These are phyloP conservation scores for Eupithecia dodoneata DNA, from an alignment of 2,888 invertebrate species.

Conservation along the genomic window DNA sequence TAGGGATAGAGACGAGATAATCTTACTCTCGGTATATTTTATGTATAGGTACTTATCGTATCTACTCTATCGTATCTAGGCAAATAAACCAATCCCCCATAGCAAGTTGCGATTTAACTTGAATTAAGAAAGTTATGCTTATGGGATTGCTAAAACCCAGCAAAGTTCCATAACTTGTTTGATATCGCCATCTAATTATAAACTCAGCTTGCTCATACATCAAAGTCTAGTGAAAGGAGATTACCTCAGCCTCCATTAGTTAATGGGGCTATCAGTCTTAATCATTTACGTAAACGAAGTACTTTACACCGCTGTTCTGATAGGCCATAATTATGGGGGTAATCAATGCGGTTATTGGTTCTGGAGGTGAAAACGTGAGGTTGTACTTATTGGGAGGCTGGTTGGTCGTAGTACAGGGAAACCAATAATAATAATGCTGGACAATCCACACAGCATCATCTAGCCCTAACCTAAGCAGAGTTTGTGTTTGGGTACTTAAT, in stretches of 20 bases:
- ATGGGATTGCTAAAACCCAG: neutral
- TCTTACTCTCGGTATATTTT: neutral
- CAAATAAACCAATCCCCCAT: neutral
- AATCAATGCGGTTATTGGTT: slow-evolving; percentile 3
- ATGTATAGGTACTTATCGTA: neutral
- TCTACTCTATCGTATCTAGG: neutral
- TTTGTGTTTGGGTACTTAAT: too few relatives aligned
- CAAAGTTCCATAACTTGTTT: neutral
- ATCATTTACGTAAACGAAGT: slow-evolving; percentile 23
- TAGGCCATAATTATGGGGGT: slow-evolving; percentile 16
- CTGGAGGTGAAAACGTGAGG: neutral
- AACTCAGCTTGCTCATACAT: slow-evolving; percentile 8
- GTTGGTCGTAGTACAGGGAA: neutral
- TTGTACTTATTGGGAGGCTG: neutral
- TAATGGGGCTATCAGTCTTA: slow-evolving; percentile 24
- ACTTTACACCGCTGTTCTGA: slow-evolving; percentile 18
- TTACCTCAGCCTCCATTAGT: slow-evolving; percentile 25
- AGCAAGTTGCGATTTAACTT: neutral
- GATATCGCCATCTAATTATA: slow-evolving; percentile 1
- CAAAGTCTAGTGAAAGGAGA: slow-evolving; percentile 9
- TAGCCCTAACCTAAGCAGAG: too few relatives aligned
- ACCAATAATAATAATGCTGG: neutral
- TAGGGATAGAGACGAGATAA: neutral
- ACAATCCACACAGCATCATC: too few relatives aligned
- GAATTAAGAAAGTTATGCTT: neutral